phyloP scores from a whole-genome alignment of 2,113 vertebrate genomes.

The Notothenia rossii region DNA sequence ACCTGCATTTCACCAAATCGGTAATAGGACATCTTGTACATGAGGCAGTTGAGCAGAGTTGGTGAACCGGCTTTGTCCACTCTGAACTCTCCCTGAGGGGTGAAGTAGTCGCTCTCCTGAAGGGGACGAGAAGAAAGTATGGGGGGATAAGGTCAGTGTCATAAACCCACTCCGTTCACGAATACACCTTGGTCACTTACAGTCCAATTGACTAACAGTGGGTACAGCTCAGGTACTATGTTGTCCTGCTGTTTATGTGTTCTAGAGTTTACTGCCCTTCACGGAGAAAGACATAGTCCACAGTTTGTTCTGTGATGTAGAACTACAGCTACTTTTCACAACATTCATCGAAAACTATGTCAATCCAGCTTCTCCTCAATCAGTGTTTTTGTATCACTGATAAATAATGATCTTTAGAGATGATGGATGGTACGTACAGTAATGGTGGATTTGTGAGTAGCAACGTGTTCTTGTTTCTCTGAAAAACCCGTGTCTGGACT shows the following conservation, averaged over 20 bases:
- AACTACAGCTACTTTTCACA: too few relatives aligned
- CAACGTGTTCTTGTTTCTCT: background rate
- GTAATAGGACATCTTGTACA: slow-evolving; percentile 99
- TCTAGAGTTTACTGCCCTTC: too few relatives aligned
- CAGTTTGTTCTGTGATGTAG: too few relatives aligned
- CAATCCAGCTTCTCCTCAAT: background rate
- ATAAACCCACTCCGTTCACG: too few relatives aligned
- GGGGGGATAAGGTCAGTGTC: background rate
- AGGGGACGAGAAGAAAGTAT: slow-evolving; percentile 47
- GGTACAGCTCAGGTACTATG: too few relatives aligned
- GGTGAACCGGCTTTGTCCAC: slow-evolving; percentile 98
- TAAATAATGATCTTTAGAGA: background rate
- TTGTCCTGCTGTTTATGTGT: too few relatives aligned
- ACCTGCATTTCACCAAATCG: slow-evolving; percentile 99
- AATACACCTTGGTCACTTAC: too few relatives aligned
- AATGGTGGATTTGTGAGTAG: background rate
- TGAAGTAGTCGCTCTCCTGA: slow-evolving; percentile 99
- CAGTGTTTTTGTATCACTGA: too few relatives aligned
- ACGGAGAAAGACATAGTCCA: too few relatives aligned
- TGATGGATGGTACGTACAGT: background rate
- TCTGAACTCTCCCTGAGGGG: slow-evolving; percentile 97
- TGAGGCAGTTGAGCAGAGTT: slow-evolving; percentile 98
- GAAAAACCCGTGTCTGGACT: background rate
- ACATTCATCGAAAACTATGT: background rate
- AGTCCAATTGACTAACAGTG: too few relatives aligned